A percentile compares a stretch with the other conserved stretches of the same genome.
phyloP scores from a whole-genome alignment of 1,140 invertebrate genomes.

The Cheumatopsyche charites region DNA sequence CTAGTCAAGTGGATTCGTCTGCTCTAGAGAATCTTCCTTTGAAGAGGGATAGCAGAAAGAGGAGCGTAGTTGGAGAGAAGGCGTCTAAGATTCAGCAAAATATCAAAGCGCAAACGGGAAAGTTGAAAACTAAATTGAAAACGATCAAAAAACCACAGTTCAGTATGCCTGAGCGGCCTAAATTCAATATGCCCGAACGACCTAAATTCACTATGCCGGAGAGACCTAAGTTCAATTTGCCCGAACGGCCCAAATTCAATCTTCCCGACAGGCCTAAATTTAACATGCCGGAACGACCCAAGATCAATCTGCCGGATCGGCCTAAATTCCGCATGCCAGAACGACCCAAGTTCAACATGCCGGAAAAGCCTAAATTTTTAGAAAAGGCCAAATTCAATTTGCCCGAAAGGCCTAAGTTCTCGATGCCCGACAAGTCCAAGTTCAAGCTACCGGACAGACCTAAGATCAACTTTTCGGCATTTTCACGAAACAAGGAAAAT shows the following conservation, averaged over 20 bases:
- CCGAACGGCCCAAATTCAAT: conserved; percentile 58
- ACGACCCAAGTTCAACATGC: conserved; percentile 56
- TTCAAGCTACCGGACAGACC: conserved; percentile 67
- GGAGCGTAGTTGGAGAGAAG: conserved; percentile 55
- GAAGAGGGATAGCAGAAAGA: conserved; percentile 64
- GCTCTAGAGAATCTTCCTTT: conserved; percentile 68
- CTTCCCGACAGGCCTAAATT: conserved; percentile 57
- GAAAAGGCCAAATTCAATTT: conserved; percentile 62
- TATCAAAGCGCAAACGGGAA: conserved; percentile 62
- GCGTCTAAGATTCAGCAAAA: conserved; percentile 61
- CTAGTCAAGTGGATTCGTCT: conserved; percentile 71
- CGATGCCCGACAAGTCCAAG: conserved; percentile 64
- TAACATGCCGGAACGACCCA: conserved; percentile 65
- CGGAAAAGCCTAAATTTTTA: conserved; percentile 56
- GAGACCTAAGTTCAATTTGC: conserved; percentile 66
- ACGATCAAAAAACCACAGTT: conserved; percentile 63
- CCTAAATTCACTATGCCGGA: conserved; percentile 52
- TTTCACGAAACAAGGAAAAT: conserved; percentile 53
- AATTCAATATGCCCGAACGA: conserved; percentile 48
- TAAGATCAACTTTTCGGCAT: conserved; percentile 62
- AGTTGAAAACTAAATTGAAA: conserved; percentile 66
- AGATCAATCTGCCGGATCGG: conserved; percentile 62
- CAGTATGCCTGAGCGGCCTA: conserved; percentile 58
- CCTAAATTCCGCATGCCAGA: conserved; percentile 68
- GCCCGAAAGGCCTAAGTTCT: conserved; percentile 64